Percentiles rank a stretch among this genome's conserved stretches.
Conservation (phyloP, 2,888 invertebrate genomes). For the Napeogenes sylphis region DNA sequence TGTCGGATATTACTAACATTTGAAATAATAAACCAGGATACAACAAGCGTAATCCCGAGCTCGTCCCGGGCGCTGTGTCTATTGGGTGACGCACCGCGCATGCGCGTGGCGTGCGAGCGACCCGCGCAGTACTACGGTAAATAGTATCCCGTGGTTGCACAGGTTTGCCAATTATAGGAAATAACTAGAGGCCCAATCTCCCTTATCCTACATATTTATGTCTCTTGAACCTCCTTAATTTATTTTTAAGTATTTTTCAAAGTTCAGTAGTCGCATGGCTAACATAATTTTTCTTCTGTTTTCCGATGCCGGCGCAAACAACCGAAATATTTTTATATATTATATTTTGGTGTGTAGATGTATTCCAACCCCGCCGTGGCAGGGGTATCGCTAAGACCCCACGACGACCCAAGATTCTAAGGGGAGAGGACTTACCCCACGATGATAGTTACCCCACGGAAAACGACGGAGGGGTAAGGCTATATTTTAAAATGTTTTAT, state of each 20-base stretch:
- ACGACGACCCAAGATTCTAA: conserved; percentile 43
- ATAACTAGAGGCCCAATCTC: neutral
- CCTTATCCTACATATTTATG: neutral
- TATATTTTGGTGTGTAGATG: conserved; percentile 13
- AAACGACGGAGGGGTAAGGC: conserved; percentile 11
- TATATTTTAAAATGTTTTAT: too few species aligned
- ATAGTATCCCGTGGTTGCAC: neutral
- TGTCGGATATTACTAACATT: too few species aligned
- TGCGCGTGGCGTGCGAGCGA: conserved; percentile 37
- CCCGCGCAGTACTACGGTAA: conserved; percentile 8
- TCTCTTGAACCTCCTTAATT: too few species aligned
- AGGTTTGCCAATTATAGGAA: neutral
- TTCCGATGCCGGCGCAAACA: too few species aligned
- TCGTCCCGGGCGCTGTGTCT: conserved; percentile 49
- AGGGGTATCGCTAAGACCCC: conserved; percentile 46
- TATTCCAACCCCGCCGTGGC: conserved; percentile 35
- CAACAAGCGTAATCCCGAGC: conserved; percentile 50
- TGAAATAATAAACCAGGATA: conserved; percentile 41
- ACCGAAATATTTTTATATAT: neutral
- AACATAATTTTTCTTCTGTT: too few species aligned
- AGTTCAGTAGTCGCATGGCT: too few species aligned
- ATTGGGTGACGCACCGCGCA: conserved; percentile 45
- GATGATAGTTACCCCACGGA: conserved; percentile 13
- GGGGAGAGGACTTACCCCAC: conserved; percentile 24
- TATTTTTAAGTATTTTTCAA: too few species aligned